Evolutionary conservation across 64 coral and sea anemone genomes (phyloP).

Genomic region (Acropora tenuis): DNA sequence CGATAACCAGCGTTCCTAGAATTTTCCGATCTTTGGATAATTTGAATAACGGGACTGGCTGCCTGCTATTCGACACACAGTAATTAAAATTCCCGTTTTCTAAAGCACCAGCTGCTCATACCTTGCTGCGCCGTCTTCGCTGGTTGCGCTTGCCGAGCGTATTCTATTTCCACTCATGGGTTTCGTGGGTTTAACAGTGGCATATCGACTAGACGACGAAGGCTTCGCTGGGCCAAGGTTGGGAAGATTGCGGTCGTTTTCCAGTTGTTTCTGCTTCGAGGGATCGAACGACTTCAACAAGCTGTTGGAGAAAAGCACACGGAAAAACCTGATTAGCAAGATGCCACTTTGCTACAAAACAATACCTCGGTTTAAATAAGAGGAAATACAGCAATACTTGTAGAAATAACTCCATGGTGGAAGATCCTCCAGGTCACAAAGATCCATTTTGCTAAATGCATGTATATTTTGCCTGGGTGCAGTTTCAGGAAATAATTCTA

Average conservation of each 20-base stretch:
- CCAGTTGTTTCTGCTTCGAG: slow-evolving; percentile 96
- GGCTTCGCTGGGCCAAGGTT: slow-evolving; percentile 61
- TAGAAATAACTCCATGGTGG: slow-evolving; percentile 79
- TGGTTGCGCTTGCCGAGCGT: slow-evolving; percentile 63
- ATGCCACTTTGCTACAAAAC: neutral
- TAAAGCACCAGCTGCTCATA: neutral
- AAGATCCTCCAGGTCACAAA: slow-evolving; percentile 9
- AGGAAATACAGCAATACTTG: slow-evolving; percentile 21
- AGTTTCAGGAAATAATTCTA: neutral
- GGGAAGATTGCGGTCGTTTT: slow-evolving; percentile 82
- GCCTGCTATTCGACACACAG: no score
- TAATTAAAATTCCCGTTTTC: neutral
- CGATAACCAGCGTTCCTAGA: no score
- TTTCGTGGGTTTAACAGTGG: slow-evolving; percentile 75
- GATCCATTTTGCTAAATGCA: neutral
- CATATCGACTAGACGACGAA: slow-evolving; percentile 56
- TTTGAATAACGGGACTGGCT: no score
- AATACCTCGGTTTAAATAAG: neutral
- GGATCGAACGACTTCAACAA: slow-evolving; percentile 84
- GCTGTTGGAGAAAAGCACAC: slow-evolving; percentile 47
- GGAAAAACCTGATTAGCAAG: neutral
- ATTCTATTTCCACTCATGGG: slow-evolving; percentile 7
- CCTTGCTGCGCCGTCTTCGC: slow-evolving; percentile 78
- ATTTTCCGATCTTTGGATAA: no score
- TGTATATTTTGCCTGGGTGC: neutral